phyloP scores from a whole-genome alignment of 2,113 vertebrate genomes.

The Menura novaehollandiae region DNA sequence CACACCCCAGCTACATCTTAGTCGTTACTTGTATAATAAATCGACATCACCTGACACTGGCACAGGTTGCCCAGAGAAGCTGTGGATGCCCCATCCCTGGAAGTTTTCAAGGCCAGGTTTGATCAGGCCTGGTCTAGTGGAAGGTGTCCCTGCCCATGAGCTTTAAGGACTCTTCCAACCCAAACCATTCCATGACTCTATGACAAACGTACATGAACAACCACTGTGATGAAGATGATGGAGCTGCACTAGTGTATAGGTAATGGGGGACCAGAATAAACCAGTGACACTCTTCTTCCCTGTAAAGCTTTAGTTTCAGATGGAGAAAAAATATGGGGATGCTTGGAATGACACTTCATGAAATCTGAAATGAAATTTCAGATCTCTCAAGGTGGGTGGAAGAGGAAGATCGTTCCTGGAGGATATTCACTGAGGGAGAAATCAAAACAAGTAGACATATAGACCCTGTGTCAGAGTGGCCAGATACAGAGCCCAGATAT shows the following conservation, averaged over 20 bases:
- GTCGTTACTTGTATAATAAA: background rate
- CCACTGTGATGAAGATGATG: background rate
- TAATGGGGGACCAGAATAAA: background rate
- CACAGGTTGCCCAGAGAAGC: background rate
- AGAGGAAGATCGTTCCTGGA: background rate
- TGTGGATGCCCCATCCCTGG: background rate
- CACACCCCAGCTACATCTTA: background rate
- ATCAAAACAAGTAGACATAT: background rate
- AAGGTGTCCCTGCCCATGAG: background rate
- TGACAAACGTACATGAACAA: background rate
- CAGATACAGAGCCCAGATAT: background rate
- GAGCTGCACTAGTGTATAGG: background rate
- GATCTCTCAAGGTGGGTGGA: fast-evolving
- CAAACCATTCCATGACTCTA: background rate
- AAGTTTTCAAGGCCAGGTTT: background rate
- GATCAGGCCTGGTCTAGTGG: fast-evolving
- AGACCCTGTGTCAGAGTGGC: no score
- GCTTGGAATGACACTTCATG: background rate
- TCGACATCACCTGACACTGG: background rate
- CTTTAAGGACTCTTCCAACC: background rate
- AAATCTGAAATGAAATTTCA: background rate
- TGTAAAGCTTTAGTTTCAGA: background rate
- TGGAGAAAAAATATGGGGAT: fast-evolving
- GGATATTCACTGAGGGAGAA: background rate
- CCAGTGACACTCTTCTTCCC: fast-evolving